phyloP scores from a whole-genome alignment of 2,113 vertebrate species.

The Erythrocercus mccallii region DNA sequence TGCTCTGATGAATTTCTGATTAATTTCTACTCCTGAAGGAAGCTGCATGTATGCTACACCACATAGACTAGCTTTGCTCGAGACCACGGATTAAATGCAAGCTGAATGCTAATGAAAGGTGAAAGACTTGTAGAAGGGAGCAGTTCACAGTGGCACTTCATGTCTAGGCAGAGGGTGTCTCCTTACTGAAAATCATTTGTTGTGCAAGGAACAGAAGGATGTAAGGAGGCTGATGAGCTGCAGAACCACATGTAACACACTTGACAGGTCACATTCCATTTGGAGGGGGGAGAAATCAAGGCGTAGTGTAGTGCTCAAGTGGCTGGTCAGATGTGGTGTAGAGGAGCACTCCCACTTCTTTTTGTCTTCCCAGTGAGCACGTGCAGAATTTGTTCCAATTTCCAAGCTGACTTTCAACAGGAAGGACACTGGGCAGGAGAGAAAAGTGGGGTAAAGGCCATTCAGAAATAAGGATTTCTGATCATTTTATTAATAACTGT shows the following conservation, averaged over 20 bases:
- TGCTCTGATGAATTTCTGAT: not conserved
- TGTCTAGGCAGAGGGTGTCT: not conserved
- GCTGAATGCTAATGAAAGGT: not conserved
- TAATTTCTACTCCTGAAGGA: not conserved
- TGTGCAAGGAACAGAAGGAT: not conserved
- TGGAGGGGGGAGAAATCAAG: not conserved
- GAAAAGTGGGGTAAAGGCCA: not conserved
- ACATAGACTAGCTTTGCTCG: not conserved
- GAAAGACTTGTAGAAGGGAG: not conserved
- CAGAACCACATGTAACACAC: not conserved
- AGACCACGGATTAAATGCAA: not conserved
- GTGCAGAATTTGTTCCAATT: not conserved
- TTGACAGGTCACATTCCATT: not conserved
- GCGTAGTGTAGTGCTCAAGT: not conserved
- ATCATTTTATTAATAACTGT: slow-evolving; percentile 57
- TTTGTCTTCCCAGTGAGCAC: not conserved
- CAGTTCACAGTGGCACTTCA: not conserved
- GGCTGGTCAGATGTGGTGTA: not conserved
- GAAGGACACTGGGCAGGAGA: not conserved
- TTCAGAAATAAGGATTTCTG: slow-evolving; percentile 41
- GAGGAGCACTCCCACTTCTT: not conserved
- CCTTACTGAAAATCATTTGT: not conserved
- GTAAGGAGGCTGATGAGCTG: not conserved
- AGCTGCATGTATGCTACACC: not conserved
- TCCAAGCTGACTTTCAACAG: not conserved